phyloP scores from a whole-genome alignment of 2,888 invertebrate species.

The Nysson spinosus region DNA sequence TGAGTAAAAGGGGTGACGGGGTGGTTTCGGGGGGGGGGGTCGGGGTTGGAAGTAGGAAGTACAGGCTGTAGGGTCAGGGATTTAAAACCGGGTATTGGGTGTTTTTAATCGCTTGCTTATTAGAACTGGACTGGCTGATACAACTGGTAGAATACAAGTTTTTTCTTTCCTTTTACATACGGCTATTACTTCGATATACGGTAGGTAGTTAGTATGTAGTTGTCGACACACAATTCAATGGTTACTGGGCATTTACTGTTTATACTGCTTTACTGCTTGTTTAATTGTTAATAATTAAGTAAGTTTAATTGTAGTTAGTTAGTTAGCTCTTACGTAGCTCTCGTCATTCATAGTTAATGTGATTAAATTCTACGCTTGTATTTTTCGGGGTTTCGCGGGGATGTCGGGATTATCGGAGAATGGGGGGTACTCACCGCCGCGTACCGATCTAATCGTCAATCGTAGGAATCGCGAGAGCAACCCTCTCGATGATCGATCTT shows the following conservation, averaged over 20 bases:
- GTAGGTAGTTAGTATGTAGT: slow-evolving; percentile 78
- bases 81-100: slow-evolving; percentile 58
- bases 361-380: slow-evolving; percentile 76
- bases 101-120: slow-evolving; percentile 74
- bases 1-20: slow-evolving; percentile 5
- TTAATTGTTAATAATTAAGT: slow-evolving; percentile 77
- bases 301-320: slow-evolving; percentile 77
- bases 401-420: slow-evolving; percentile 28
- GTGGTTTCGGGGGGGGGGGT: neutral
- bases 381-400: slow-evolving; percentile 39
- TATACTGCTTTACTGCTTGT: slow-evolving; percentile 77
- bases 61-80: slow-evolving; percentile 7
- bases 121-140: slow-evolving; percentile 77
- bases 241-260: slow-evolving; percentile 77
- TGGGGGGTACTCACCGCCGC: slow-evolving; percentile 40
- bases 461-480: slow-evolving; percentile 31
- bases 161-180: slow-evolving; percentile 76
- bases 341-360: slow-evolving; percentile 74
- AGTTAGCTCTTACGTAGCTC: slow-evolving; percentile 77
- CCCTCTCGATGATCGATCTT: slow-evolving; percentile 9
- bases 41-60: neutral
- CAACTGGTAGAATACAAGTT: slow-evolving; percentile 77
- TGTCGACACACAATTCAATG: slow-evolving; percentile 78
- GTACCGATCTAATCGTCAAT: slow-evolving; percentile 30
- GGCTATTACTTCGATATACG: slow-evolving; percentile 78